phyloP scores from a whole-genome alignment of 2,888 invertebrate genomes.

The Hyposoter dolosus region DNA sequence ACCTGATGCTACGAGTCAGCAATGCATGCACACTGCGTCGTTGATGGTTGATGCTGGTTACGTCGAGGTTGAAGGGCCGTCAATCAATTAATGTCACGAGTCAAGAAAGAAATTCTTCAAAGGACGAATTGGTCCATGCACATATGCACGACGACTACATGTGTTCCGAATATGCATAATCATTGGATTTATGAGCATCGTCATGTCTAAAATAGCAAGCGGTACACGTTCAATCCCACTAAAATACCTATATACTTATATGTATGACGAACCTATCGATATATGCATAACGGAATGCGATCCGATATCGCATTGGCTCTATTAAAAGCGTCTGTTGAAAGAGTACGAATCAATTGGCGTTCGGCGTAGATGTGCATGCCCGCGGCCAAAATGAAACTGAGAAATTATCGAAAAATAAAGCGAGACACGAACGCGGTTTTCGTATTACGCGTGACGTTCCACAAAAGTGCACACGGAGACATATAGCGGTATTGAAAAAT shows the following conservation, averaged over 20 bases:
- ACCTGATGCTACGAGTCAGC: too few species aligned
- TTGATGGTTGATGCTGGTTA: conserved; percentile 31
- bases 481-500: conserved; percentile 10
- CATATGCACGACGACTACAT: not conserved
- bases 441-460: not conserved
- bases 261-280: too few species aligned
- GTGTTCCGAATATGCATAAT: not conserved
- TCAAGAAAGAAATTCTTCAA: conserved; percentile 27
- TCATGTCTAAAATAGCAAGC: not conserved
- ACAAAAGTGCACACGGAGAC: not conserved
- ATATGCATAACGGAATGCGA: too few species aligned
- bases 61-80: conserved; percentile 35
- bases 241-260: too few species aligned
- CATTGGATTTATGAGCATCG: conserved; percentile 12
- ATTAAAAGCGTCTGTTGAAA: too few species aligned
- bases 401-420: too few species aligned
- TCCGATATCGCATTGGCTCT: too few species aligned
- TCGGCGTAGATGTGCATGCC: too few species aligned
- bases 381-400: too few species aligned
- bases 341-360: too few species aligned
- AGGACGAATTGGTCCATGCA: conserved; percentile 49
- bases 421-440: too few species aligned
- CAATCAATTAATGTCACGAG: conserved; percentile 2
- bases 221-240: not conserved
- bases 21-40: too few species aligned